Percentiles rank a stretch among this genome's conserved stretches.
Conservation (phyloP, 2,113 vertebrate species). For the Entomyzon cyanotis region DNA sequence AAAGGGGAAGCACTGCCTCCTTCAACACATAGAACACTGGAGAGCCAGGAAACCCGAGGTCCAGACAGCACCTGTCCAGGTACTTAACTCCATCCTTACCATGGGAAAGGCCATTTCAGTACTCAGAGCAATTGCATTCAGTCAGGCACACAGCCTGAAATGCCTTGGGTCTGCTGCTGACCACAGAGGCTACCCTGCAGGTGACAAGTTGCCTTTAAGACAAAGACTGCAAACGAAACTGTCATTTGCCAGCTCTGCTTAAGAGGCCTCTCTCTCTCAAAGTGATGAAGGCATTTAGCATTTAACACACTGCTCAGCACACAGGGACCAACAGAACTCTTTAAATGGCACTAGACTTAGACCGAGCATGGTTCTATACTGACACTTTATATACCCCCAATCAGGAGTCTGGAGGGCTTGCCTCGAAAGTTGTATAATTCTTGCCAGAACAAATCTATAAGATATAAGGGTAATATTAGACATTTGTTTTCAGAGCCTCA, state of each 20-base stretch:
- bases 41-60: background rate
- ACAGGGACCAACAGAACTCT: background rate
- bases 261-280: background rate
- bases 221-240: background rate
- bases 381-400: rapidly evolving
- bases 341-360: background rate
- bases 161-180: background rate
- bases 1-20: background rate
- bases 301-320: background rate
- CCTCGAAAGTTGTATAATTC: background rate
- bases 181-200: background rate
- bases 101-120: background rate
- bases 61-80: background rate
- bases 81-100: background rate
- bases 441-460: background rate
- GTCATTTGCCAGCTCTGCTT: background rate
- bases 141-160: background rate
- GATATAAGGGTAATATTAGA: background rate
- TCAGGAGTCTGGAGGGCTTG: background rate
- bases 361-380: rapidly evolving
- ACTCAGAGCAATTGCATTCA: background rate
- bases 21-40: background rate
- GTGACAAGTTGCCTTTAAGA: background rate
- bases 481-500: background rate
- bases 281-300: background rate